phyloP scores from a whole-genome alignment of 2,888 invertebrate species.

The Syritta pipiens region DNA sequence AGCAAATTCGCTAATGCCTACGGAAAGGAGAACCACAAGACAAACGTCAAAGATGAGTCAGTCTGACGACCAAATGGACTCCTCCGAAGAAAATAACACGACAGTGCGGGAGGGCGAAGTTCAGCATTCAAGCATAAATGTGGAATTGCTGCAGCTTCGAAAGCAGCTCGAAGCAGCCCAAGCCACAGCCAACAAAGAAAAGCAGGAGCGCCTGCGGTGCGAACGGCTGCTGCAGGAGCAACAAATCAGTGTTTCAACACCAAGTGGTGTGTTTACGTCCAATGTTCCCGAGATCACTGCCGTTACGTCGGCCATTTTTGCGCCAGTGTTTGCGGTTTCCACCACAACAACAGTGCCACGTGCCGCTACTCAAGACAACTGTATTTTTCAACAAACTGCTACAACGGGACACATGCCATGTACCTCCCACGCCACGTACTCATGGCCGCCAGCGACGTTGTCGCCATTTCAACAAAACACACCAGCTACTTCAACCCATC shows the following conservation, averaged over 20 bases:
- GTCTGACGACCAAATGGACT: too few relatives aligned
- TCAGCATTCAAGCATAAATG: too few relatives aligned
- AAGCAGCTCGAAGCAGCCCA: too few relatives aligned
- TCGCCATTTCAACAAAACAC: neutral
- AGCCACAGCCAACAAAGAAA: too few relatives aligned
- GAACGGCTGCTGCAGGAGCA: neutral
- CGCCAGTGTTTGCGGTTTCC: neutral
- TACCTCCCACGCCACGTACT: neutral
- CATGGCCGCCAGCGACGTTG: neutral
- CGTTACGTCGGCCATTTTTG: conserved; percentile 5
- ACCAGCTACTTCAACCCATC: neutral
- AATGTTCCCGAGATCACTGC: neutral
- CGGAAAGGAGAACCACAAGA: too few relatives aligned
- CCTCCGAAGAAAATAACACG: too few relatives aligned
- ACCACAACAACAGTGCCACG: neutral
- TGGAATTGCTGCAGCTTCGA: too few relatives aligned
- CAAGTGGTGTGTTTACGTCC: neutral
- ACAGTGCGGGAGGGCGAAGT: too few relatives aligned
- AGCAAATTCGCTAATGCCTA: too few relatives aligned
- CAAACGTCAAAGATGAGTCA: too few relatives aligned
- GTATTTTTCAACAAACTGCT: neutral
- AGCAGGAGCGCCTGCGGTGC: neutral
- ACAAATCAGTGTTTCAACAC: too few relatives aligned
- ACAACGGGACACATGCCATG: neutral
- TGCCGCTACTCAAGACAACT: neutral